These are phyloP conservation scores for Drosophila repleta DNA, from an alignment of 1,140 invertebrate species.

Conservation along the genomic window DNA sequence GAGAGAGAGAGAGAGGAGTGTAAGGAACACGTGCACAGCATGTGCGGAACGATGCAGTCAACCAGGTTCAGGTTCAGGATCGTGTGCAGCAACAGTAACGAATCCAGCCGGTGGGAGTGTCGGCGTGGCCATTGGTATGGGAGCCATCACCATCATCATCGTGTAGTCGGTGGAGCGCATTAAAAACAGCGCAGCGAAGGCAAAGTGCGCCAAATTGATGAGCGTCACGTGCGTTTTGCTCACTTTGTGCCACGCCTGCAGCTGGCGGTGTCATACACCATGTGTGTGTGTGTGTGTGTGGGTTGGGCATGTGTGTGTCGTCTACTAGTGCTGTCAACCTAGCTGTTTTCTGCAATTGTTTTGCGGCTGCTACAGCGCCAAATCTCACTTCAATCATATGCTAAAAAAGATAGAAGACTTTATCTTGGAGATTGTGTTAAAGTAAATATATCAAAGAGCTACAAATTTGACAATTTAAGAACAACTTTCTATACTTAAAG, in stretches of 20 bases:
- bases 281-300: slow-evolving; percentile 8
- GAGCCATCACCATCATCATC: slow-evolving; percentile 28
- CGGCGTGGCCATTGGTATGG: neutral
- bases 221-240: slow-evolving; percentile 80
- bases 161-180: slow-evolving; percentile 54
- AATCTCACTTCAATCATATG: no score
- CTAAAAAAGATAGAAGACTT: no score
- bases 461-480: no score
- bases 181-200: slow-evolving; percentile 65
- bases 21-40: slow-evolving; percentile 42
- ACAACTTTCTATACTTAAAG: no score
- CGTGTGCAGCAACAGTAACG: slow-evolving; percentile 49
- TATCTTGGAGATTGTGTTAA: no score
- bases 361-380: neutral
- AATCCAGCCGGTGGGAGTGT: slow-evolving; percentile 29
- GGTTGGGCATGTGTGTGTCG: slow-evolving; percentile 7
- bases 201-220: slow-evolving; percentile 82
- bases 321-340: slow-evolving; percentile 3
- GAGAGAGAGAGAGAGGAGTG: no score
- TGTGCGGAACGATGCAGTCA: slow-evolving; percentile 67
- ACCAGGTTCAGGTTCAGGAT: slow-evolving; percentile 47
- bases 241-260: slow-evolving; percentile 55
- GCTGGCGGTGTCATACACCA: slow-evolving; percentile 51
- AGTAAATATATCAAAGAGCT: no score
- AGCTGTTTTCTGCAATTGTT: slow-evolving; percentile 2